Base-by-base conservation (phyloP, 2,888 invertebrate genomes). In the Caenorhabditis doughertyi region DNA sequence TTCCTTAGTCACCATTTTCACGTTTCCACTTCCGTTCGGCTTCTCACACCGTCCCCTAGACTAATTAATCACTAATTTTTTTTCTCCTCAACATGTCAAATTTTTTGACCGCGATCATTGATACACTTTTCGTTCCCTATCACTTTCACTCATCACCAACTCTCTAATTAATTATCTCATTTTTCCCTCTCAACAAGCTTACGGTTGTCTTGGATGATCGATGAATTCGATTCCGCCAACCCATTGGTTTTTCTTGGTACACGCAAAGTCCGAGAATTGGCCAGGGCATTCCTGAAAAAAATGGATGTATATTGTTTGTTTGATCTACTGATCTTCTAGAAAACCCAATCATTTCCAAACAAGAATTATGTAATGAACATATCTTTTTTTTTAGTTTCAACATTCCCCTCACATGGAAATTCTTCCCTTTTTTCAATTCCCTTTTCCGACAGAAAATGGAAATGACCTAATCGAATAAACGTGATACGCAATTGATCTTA, bases 211-310 rank as follows among this genome's bases (percentile, higher is more conserved):
- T 3, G 89, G 89, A 79, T 91, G 89, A 73, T 90, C 89, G 65
- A 90, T 89, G 79, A 87, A 90, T 58, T 91, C 91, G 76, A 91
- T 90, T 18, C 91, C 91, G 53, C 90, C 90, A 23, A 91, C 91
- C 89, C 89, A 91, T 74, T 91, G 90, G 77, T 90, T 91, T 67
- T 90, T 91, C 32, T 85, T 85, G 5, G 89, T 85, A 62, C 91
- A 91, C 3, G 88, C 84, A 53, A 89, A 83, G 53, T 89, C 85
- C 44, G 87, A 87, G 81, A 90, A 91, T 7, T 80, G 68, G 27
- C 89, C 88, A 11, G 87, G 83, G 72, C 91, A 91, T 73, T 90
- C 90, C 89, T 90, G 73, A 72, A 89, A 81, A 53, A 44, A 55
- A 51, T 4, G 18, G 16, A 62, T 25, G 18, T 39, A n/a, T 7